A percentile compares a stretch with the other conserved stretches of the same genome.
Evolutionary conservation across 92 coral and sea anemone species (phyloP).

Genomic region (Epizoanthus illoricatus): DNA sequence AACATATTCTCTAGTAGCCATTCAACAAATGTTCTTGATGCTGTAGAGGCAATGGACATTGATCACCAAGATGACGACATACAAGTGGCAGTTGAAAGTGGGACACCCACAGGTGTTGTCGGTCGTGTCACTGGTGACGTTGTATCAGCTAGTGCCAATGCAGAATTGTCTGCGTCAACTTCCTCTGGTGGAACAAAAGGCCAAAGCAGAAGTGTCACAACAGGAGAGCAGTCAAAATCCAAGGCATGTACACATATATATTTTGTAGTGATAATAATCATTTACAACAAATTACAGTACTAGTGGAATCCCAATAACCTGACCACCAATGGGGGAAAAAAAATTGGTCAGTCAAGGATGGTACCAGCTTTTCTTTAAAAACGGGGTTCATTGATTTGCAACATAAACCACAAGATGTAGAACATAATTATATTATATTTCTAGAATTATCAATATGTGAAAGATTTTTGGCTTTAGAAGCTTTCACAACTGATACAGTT

Average conservation of each 20-base stretch:
- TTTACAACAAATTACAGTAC: too few species aligned
- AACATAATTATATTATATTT: too few species aligned
- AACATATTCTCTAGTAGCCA: constrained; percentile 26
- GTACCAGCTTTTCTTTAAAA: too few species aligned
- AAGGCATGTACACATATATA: background rate
- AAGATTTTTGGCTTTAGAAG: too few species aligned
- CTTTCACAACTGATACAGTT: too few species aligned
- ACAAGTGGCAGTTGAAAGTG: constrained; percentile 11
- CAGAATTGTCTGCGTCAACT: constrained; percentile 2
- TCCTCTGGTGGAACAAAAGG: background rate
- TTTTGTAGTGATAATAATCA: background rate
- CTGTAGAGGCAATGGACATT: constrained; percentile 66
- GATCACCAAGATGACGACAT: constrained; percentile 53
- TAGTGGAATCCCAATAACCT: too few species aligned
- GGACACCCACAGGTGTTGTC: background rate
- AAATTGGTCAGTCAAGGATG: too few species aligned
- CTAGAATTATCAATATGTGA: too few species aligned
- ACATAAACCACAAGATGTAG: too few species aligned
- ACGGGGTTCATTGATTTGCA: too few species aligned
- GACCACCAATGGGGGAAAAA: too few species aligned
- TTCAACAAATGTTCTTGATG: constrained; percentile 26
- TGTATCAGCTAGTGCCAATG: background rate
- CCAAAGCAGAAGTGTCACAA: background rate
- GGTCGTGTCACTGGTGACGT: background rate
- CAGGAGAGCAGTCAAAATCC: background rate